Conservation (phyloP, 2,797 vertebrate genomes). For the Ara ararauna region DNA sequence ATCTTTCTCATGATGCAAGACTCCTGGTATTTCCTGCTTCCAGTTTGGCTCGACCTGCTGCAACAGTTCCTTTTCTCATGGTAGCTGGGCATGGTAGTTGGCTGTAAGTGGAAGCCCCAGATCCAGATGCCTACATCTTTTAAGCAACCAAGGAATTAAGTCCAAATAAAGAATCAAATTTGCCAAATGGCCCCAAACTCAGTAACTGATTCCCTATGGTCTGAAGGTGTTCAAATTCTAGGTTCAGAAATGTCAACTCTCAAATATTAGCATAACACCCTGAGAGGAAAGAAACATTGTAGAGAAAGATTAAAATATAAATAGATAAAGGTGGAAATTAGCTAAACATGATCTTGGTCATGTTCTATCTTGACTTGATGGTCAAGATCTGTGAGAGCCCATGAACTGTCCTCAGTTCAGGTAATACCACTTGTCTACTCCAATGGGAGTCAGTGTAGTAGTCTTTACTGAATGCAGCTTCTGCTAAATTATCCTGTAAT, state of each 20-base stretch:
- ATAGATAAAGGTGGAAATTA: not conserved
- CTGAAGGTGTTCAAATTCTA: not conserved
- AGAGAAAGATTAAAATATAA: not conserved
- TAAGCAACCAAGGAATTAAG: not conserved
- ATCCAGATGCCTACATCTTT: not conserved
- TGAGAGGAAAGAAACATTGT: not conserved
- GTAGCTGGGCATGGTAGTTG: constrained; percentile 10
- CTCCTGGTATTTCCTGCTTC: constrained; percentile 75
- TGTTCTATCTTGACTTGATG: not conserved
- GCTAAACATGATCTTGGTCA: not conserved
- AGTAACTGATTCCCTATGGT: not conserved
- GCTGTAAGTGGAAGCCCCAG: not conserved
- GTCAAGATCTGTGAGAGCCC: not conserved
- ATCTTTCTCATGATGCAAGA: constrained; percentile 72
- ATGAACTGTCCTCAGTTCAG: not conserved
- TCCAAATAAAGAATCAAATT: not conserved
- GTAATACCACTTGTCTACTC: not conserved
- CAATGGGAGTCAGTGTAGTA: not conserved
- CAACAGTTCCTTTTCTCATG: constrained; percentile 47
- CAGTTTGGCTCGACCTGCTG: constrained; percentile 43
- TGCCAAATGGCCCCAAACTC: not conserved
- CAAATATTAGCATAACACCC: not conserved
- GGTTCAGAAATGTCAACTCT: not conserved
- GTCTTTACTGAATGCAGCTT: not conserved
- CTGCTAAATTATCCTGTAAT: not conserved